Evolutionary conservation across 2,797 vertebrate genomes (phyloP).

Genomic region (Coregonus ussuriensis): DNA sequence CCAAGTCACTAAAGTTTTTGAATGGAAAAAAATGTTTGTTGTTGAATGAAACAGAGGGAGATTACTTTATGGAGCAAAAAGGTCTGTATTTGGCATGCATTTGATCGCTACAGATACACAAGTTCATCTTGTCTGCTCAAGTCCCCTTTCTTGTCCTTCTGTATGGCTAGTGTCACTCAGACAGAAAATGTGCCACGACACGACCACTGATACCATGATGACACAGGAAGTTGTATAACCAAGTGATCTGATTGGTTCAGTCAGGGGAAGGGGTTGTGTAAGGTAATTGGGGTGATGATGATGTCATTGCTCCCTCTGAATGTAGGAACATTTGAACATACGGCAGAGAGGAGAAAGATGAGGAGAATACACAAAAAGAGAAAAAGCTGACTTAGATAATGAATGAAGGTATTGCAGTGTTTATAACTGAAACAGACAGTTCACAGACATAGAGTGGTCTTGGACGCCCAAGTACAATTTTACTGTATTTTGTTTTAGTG

Average conservation of each 20-base stretch:
- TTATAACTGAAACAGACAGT: constrained; percentile 15
- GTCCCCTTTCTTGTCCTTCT: constrained; percentile 15
- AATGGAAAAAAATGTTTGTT: not conserved
- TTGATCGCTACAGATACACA: not conserved
- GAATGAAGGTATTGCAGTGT: constrained; percentile 44
- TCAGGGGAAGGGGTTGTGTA: constrained; percentile 8
- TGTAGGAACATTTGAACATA: not conserved
- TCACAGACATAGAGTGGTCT: constrained; percentile 30
- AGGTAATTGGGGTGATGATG: constrained; percentile 33
- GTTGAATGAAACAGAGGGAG: not conserved
- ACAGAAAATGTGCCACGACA: constrained; percentile 2
- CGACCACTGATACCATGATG: constrained; percentile 28
- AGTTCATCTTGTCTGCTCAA: not conserved
- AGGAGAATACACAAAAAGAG: constrained; percentile 35
- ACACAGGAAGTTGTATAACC: constrained; percentile 5
- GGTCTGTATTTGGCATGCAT: not conserved
- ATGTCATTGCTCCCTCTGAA: constrained; percentile 37
- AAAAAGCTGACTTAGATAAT: constrained; percentile 53
- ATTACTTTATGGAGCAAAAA: not conserved
- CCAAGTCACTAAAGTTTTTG: not conserved
- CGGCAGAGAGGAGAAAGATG: constrained; percentile 3
- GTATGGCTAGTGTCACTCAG: constrained; percentile 26
- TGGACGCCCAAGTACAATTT: constrained; percentile 1
- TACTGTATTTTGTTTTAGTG: not conserved
- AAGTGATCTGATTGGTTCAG: constrained; percentile 28